Conservation (phyloP, 2,797 vertebrate genomes). For the Stomatorhinus walkeri region DNA sequence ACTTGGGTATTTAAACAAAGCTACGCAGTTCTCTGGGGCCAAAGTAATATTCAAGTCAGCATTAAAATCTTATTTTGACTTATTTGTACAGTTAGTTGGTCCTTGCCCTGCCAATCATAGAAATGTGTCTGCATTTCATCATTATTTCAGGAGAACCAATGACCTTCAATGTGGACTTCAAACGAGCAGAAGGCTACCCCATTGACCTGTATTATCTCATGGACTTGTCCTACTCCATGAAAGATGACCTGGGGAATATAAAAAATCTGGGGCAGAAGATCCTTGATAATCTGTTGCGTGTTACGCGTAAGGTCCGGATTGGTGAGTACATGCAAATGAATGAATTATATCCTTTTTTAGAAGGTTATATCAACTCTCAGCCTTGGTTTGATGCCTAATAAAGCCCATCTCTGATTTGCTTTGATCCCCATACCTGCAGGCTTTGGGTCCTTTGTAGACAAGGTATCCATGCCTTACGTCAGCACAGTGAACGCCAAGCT, state of each 20-base stretch:
- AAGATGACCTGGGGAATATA: constrained; percentile 66
- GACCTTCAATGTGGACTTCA: constrained; percentile 54
- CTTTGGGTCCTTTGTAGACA: constrained; percentile 73
- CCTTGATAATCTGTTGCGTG: constrained; percentile 44
- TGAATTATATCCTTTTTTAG: background rate
- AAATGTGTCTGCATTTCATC: background rate
- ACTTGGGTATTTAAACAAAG: background rate
- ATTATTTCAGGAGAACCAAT: constrained; percentile 50
- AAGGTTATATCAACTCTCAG: background rate
- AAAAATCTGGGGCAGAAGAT: constrained; percentile 61
- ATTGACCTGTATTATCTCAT: constrained; percentile 74
- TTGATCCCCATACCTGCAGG: constrained; percentile 42
- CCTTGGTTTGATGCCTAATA: background rate
- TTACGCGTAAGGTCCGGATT: constrained; percentile 39
- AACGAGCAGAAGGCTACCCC: constrained; percentile 60
- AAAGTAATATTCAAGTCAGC: background rate
- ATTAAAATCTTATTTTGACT: background rate
- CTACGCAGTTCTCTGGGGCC: background rate
- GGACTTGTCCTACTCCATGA: constrained; percentile 74
- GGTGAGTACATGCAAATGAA: background rate
- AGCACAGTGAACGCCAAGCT: constrained; percentile 49
- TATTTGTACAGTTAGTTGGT: background rate
- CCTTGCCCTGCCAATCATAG: background rate
- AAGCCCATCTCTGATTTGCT: background rate
- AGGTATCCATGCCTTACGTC: constrained; percentile 64